phyloP scores from a whole-genome alignment of 1,140 invertebrate species.

The Branchinecta lynchi region DNA sequence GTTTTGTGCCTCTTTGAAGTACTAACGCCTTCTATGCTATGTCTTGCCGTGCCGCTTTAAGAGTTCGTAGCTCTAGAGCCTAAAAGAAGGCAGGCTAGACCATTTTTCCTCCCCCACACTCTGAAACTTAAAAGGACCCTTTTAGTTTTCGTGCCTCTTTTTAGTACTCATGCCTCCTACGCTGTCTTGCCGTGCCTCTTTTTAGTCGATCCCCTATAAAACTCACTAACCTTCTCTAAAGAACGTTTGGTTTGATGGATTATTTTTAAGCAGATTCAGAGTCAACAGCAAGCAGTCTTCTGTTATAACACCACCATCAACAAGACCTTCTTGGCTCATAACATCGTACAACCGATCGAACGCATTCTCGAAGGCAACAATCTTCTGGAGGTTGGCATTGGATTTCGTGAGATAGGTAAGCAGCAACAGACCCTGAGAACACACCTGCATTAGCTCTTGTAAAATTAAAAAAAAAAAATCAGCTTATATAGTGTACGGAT shows the following conservation, averaged over 20 bases:
- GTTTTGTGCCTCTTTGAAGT: too few species aligned
- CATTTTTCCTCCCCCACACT: too few species aligned
- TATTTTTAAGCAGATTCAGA: constrained; percentile 84
- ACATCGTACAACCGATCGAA: constrained; percentile 92
- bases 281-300: constrained; percentile 94
- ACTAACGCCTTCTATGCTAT: too few species aligned
- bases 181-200: too few species aligned
- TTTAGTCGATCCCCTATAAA: too few species aligned
- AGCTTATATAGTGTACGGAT: constrained; percentile 8
- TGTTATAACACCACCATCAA: constrained; percentile 92
- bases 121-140: too few species aligned
- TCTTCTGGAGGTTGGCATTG: constrained; percentile 98
- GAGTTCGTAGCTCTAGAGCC: too few species aligned
- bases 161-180: too few species aligned
- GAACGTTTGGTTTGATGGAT: constrained; percentile 94
- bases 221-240: constrained; percentile 69
- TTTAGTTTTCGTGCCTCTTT: too few species aligned
- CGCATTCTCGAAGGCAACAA: constrained; percentile 97
- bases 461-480: not conserved
- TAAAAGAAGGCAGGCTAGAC: too few species aligned
- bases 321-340: constrained; percentile 75
- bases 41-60: too few species aligned
- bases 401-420: constrained; percentile 83
- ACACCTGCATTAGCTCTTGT: constrained; percentile 22
- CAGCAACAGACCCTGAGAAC: constrained; percentile 57